Evolutionary conservation across 2,113 vertebrate species (phyloP).

Genomic region (Campylomormyrus numenius): DNA sequence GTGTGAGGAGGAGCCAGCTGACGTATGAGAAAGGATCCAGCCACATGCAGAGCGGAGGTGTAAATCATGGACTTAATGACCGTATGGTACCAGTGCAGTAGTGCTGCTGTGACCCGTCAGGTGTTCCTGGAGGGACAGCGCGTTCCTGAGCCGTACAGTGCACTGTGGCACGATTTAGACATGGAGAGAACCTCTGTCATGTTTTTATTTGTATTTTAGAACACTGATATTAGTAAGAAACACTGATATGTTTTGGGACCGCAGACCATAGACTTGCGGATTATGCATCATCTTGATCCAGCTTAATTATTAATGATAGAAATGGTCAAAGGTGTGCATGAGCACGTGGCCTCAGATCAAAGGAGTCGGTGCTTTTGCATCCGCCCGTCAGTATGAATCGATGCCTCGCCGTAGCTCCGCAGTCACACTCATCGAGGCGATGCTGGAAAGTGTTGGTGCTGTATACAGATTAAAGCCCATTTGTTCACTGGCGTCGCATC

Average conservation of each 20-base stretch:
- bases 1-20: background rate
- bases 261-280: background rate
- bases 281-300: background rate
- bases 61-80: constrained; percentile 1
- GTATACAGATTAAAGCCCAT: background rate
- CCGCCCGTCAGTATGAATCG: background rate
- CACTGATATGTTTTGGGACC: background rate
- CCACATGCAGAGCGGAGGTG: background rate
- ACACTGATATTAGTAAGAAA: background rate
- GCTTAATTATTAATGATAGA: background rate
- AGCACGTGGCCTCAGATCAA: background rate
- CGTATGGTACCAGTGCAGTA: background rate
- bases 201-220: background rate
- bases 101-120: background rate
- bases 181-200: background rate
- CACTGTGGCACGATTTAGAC: background rate
- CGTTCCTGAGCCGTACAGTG: background rate
- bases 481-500: background rate
- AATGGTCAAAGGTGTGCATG: background rate
- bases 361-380: background rate
- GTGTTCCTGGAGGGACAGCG: background rate
- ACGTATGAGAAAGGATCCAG: background rate
- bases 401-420: too few relatives aligned
- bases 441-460: background rate
- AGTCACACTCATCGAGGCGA: background rate